Percentiles rank a stretch among this genome's conserved stretches.
These are phyloP conservation scores for Zaprionus ornatus DNA, from an alignment of 1,140 invertebrate genomes.

Conservation along the genomic window DNA sequence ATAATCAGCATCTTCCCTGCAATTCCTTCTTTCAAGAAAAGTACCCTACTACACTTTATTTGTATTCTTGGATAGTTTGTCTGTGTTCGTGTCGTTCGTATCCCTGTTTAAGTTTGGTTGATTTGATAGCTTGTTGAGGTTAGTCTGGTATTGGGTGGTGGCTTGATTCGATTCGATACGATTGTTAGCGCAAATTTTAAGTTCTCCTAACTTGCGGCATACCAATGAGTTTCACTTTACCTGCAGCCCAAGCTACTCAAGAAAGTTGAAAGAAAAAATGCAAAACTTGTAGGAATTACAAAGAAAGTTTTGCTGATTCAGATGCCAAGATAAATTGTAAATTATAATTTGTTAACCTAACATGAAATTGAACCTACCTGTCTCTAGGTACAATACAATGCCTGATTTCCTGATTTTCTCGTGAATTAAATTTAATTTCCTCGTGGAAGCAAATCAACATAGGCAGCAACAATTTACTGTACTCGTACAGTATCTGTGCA, in stretches of 20 bases:
- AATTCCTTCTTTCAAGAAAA: neutral
- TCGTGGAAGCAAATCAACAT: neutral
- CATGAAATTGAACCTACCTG: neutral
- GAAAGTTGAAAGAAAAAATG: neutral
- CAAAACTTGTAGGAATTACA: neutral
- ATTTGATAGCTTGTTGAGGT: constrained; percentile 70
- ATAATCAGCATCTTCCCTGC: neutral
- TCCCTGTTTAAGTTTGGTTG: constrained; percentile 20
- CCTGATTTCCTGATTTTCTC: neutral
- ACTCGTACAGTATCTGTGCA: neutral
- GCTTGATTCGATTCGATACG: constrained; percentile 48
- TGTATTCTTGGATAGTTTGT: neutral
- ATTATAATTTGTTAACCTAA: neutral
- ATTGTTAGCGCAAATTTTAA: constrained; percentile 59
- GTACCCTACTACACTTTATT: neutral
- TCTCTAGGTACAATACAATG: neutral
- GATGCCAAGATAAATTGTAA: neutral
- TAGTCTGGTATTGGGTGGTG: constrained; percentile 29
- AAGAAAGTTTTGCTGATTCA: neutral
- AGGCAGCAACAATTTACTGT: neutral
- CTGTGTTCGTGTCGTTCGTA: constrained; percentile 22
- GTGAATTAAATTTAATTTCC: neutral
- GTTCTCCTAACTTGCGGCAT: constrained; percentile 64
- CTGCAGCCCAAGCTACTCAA: constrained; percentile 42
- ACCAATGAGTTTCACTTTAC: constrained; percentile 63